phyloP scores from a whole-genome alignment of 2,113 vertebrate species.

The Pelecanus crispus region DNA sequence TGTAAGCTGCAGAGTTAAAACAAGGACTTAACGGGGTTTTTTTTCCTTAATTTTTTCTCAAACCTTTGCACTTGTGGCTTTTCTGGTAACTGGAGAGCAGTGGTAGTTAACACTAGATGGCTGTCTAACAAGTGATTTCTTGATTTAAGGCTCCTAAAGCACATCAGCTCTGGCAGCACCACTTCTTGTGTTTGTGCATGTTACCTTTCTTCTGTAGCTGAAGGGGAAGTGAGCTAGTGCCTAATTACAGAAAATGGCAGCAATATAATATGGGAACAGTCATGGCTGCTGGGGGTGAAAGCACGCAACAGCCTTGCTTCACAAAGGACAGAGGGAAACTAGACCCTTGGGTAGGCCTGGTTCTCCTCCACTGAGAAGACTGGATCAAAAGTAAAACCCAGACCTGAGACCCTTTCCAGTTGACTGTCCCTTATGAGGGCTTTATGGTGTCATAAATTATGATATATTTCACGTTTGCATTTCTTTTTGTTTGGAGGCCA shows the following conservation, averaged over 20 bases:
- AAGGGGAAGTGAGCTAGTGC: not conserved
- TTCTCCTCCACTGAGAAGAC: not conserved
- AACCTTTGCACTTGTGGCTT: not conserved
- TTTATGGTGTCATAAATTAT: not conserved
- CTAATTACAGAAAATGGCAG: not conserved
- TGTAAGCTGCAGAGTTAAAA: not conserved
- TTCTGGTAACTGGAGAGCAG: not conserved
- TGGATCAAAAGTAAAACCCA: not conserved
- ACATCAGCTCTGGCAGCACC: not conserved
- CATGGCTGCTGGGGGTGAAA: not conserved
- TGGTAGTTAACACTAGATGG: constrained; percentile 33
- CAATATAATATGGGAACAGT: not conserved
- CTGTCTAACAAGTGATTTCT: constrained; percentile 17
- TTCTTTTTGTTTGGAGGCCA: not conserved
- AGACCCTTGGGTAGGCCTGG: not conserved
- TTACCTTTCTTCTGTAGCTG: not conserved
- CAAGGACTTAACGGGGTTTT: not conserved
- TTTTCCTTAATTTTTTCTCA: not conserved
- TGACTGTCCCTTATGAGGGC: not conserved
- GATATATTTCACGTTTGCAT: not conserved
- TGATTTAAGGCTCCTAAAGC: not conserved
- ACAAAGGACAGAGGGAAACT: not conserved
- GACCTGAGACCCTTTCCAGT: not conserved
- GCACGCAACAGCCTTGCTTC: not conserved
- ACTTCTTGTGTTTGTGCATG: not conserved